Conservation (phyloP, 2,113 vertebrate species). For the Cranoglanis bouderius region DNA sequence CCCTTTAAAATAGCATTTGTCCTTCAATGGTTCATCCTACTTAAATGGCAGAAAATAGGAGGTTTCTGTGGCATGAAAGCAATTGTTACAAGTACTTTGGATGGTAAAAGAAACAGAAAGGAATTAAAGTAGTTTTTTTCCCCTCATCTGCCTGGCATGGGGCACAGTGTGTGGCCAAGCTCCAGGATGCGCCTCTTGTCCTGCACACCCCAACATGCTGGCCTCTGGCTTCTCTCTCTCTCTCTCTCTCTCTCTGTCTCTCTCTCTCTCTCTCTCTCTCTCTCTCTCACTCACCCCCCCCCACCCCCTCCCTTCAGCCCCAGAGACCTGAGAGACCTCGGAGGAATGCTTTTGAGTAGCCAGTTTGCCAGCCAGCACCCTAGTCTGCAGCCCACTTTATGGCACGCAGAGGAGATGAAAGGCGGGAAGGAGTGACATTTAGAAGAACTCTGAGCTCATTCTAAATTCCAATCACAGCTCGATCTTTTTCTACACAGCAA, state of each 20-base stretch:
- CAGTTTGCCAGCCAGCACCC: slow-evolving; percentile 48
- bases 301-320: slow-evolving; percentile 32
- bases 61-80: slow-evolving; percentile 9
- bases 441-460: slow-evolving; percentile 50
- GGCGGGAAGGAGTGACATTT: slow-evolving; percentile 55
- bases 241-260: slow-evolving; percentile 38
- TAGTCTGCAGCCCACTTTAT: slow-evolving; percentile 50
- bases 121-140: slow-evolving; percentile 8
- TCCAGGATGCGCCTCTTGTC: slow-evolving; percentile 52
- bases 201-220: slow-evolving; percentile 49
- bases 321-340: slow-evolving; percentile 53
- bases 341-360: slow-evolving; percentile 56
- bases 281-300: slow-evolving; percentile 35
- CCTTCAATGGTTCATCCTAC: not conserved
- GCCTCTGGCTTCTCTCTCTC: slow-evolving; percentile 52
- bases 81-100: slow-evolving; percentile 17
- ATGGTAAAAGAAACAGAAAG: slow-evolving; percentile 33
- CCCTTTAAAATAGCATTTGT: not conserved
- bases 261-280: slow-evolving; percentile 40
- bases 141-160: slow-evolving; percentile 39
- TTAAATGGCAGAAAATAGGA: slow-evolving; percentile 1
- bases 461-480: slow-evolving; percentile 45
- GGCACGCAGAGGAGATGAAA: slow-evolving; percentile 51
- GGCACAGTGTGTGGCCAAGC: slow-evolving; percentile 43
- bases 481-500: slow-evolving; percentile 16